A percentile compares a stretch with the other conserved stretches of the same genome.
phyloP scores from a whole-genome alignment of 2,888 invertebrate species.

The Lasius platythorax region DNA sequence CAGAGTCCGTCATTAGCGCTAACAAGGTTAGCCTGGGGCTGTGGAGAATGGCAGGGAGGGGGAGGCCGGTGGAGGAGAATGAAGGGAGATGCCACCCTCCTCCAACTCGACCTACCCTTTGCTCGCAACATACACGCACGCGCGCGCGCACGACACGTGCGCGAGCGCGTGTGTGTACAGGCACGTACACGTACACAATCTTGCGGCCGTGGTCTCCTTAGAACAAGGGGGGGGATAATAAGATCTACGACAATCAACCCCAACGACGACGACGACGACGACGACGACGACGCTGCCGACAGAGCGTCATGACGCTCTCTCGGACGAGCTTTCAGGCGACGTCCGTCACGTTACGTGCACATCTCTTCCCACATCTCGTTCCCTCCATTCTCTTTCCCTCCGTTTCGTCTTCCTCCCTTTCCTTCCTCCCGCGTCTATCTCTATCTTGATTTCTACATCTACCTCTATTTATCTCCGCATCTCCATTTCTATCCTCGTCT shows the following conservation, averaged over 20 bases:
- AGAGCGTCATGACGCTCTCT: conserved; percentile 76
- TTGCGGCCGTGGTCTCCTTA: conserved; percentile 71
- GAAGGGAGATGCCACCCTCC: conserved; percentile 64
- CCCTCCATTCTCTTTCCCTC: conserved; percentile 20
- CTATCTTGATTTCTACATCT: conserved; percentile 30
- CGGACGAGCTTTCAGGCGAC: conserved; percentile 79
- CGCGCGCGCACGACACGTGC: conserved; percentile 36
- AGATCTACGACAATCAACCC: conserved; percentile 85
- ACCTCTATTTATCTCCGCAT: conserved; percentile 59
- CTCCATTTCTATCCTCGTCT: conserved; percentile 54
- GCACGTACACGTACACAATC: conserved; percentile 52
- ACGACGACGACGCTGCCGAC: conserved; percentile 54
- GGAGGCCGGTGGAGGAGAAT: conserved; percentile 43
- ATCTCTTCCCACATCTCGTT: conserved; percentile 61
- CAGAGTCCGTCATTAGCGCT: conserved; percentile 83
- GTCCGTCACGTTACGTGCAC: conserved; percentile 82
- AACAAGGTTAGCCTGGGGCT: conserved; percentile 83
- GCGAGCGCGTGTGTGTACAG: conserved; percentile 15
- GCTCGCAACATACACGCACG: conserved; percentile 51
- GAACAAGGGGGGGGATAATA: conserved; percentile 83
- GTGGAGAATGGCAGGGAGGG: conserved; percentile 54
- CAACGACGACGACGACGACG: conserved; percentile 67
- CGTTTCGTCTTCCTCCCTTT: conserved; percentile 20
- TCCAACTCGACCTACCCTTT: conserved; percentile 64
- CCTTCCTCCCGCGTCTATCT: conserved; percentile 39